Evolutionary conservation across 1,140 invertebrate species (phyloP), one percentile per base, ranked within the genome.

Genomic region (Limonius californicus): DNA sequence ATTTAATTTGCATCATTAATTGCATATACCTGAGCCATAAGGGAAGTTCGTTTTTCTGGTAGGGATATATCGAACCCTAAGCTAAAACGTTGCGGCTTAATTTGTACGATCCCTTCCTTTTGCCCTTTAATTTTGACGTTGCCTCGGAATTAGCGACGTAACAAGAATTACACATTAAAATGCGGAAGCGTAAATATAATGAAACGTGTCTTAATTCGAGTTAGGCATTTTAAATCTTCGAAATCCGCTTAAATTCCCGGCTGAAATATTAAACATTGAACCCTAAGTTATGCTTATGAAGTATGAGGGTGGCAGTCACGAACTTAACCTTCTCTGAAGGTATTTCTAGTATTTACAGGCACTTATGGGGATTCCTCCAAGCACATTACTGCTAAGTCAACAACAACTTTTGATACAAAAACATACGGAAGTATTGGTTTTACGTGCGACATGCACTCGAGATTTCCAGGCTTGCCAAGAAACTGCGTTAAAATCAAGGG

Each of bases 251-350:
- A 45, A 45, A 27, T 27, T 14, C 19, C 45, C 19, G 1, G 15
- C 9, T 12, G 53, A 54, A 54, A 54, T 54, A 54, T 54, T 54
- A 23, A 54, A 54, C 19, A 32, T 27, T 15, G 19, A 54, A 12
- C 42, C 42, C 16, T 15, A 45, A 45, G 42, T 45, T 45, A 45
- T 45, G 42, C 14, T 27, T 27, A 27, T 27, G 23, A 27, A 27
- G 23, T 27, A 27, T 9, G 16, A 45, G 42, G 42, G 42, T 45
- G 42, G 14, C 6, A 15, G 42, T 45, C n/a, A 45, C 16, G 42
- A n/a, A 45, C 14, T 45, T 18, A 45, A 15, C 42, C n/a, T 27
- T 27, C 23, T 27, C 9, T 27, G 9, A 27, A 27, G 23, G 23
- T 27, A 27, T 27, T 27, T 27, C 23, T 27, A 27, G 23, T 27